Base-by-base conservation (phyloP, 2,113 vertebrate species). In the Raja brachyura region DNA sequence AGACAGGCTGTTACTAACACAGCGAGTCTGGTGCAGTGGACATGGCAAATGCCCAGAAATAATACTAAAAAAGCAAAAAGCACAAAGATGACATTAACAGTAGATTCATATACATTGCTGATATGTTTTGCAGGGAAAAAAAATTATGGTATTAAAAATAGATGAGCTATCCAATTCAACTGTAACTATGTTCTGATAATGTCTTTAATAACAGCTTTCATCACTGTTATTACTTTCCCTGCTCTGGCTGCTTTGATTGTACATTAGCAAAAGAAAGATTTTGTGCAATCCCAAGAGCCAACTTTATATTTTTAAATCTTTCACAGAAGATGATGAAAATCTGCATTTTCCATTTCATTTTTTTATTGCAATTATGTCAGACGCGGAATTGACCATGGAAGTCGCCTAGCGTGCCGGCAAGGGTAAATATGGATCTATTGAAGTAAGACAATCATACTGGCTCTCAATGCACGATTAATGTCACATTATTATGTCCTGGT, bases 401-500 rank as follows among this genome's bases (percentile, higher is more conserved):
- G 83, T 18, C 93, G 20, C 3, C 75, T 66, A 63, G 78, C 54
- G 93, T 93, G 73, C 75, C 31, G 48, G 79, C 74, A 93, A 4
- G 0, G 73, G 94, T 94, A 48, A 54, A 6, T n/a, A 70, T 86
- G 48, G 90, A 93, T 93, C 85, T 85, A 56, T 93, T 28, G 7
- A 85, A 93, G 78, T 81, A 39, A 54, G 94, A 79, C 93, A 92
- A 88, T 93, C 94, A 10, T 25, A 63, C 56, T 94, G 94, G 93
- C 93, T 93, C 61, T 93, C 94, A 93, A 94, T 73, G 94, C 93
- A 94, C 94, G 96, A 96, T 96, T 97, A 97, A 97, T 96, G 96
- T 96, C 97, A 97, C 96, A 94, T 94, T 96, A 96, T 96, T 96
- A 97, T 95, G 96, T 96, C 95, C 94, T 95, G 96, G 96, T 97